phyloP scores from a whole-genome alignment of 2,888 invertebrate species.

The Philereme vetulata region DNA sequence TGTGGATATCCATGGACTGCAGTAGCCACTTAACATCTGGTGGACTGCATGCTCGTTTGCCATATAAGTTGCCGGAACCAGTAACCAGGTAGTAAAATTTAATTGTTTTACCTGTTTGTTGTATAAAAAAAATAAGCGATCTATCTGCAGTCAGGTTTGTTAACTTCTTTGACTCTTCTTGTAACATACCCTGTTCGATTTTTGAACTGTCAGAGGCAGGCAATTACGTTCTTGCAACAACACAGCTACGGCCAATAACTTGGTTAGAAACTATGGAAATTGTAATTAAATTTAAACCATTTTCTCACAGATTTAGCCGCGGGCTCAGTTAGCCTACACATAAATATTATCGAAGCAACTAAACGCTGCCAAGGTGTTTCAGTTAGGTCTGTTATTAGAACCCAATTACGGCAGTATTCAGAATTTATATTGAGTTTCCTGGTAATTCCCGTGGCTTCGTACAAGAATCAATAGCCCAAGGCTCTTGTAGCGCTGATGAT shows the following conservation, averaged over 20 bases:
- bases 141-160: no score
- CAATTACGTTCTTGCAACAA: no score
- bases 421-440: constrained; percentile 9
- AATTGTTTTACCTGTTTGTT: no score
- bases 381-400: constrained; percentile 22
- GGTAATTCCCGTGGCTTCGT: background rate
- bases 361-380: constrained; percentile 16
- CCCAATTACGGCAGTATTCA: constrained; percentile 16
- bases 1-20: no score
- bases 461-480: background rate
- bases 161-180: no score
- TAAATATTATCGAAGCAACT: constrained; percentile 23
- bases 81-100: no score
- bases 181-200: no score
- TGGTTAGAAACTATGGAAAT: background rate
- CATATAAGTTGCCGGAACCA: no score
- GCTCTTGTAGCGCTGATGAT: background rate
- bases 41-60: no score
- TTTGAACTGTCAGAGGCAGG: no score
- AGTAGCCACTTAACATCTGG: no score
- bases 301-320: constrained; percentile 7
- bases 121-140: no score
- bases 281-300: background rate
- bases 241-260: background rate
- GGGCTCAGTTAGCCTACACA: constrained; percentile 9